phyloP scores from a whole-genome alignment of 2,888 invertebrate species.

The Molorchus minor region DNA sequence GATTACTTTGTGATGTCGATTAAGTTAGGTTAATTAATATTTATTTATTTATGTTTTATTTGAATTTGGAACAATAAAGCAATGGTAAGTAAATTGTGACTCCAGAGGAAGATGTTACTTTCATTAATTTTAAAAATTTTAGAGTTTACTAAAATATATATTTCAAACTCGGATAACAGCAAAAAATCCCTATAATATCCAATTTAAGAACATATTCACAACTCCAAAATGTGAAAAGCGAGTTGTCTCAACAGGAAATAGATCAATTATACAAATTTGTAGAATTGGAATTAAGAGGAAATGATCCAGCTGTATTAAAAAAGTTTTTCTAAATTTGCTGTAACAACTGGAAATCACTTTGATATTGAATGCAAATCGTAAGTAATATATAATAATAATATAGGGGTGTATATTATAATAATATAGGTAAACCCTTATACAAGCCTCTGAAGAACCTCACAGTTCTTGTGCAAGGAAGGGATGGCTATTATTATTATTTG shows the following conservation, averaged over 20 bases:
- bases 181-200: background rate
- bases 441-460: too few species aligned
- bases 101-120: too few species aligned
- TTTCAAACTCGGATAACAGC: background rate
- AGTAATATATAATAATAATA: conserved; percentile 47
- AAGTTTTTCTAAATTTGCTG: conserved; percentile 88
- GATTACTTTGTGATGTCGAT: too few species aligned
- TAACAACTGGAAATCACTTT: conserved; percentile 81
- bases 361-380: conserved; percentile 80
- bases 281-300: conserved; percentile 86
- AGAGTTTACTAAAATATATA: background rate
- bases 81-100: too few species aligned
- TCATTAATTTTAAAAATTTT: too few species aligned
- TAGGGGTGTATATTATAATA: conserved; percentile 15
- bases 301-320: conserved; percentile 87
- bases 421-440: too few species aligned
- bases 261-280: conserved; percentile 86
- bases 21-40: too few species aligned
- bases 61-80: too few species aligned
- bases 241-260: conserved; percentile 56
- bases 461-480: too few species aligned
- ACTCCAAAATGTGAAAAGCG: conserved; percentile 3
- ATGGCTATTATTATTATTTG: too few species aligned
- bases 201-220: conserved; percentile 12
- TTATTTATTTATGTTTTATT: too few species aligned